phyloP scores from a whole-genome alignment of 2,113 vertebrate species.

The Colistium nudipinnis region DNA sequence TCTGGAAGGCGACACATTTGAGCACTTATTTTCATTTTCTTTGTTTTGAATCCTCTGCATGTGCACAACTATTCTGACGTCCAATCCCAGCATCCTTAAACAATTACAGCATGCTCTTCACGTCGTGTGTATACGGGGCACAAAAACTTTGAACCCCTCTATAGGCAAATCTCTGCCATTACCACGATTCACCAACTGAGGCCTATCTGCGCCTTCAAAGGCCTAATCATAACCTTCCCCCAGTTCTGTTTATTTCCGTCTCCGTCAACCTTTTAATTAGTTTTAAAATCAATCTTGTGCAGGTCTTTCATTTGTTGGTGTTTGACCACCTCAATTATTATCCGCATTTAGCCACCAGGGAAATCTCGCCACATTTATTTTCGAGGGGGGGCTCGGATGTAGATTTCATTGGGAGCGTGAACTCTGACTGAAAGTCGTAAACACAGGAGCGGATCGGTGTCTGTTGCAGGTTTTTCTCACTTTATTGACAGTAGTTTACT shows the following conservation, averaged over 20 bases:
- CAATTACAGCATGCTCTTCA: conserved; percentile 23
- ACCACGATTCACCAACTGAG: conserved; percentile 59
- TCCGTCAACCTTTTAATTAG: conserved; percentile 77
- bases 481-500: no score
- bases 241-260: conserved; percentile 70
- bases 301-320: conserved; percentile 78
- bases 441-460: conserved; percentile 14
- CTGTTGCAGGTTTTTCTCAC: conserved; percentile 6
- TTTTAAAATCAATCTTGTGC: conserved; percentile 71
- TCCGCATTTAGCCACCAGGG: conserved; percentile 72
- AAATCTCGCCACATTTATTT: conserved; percentile 69
- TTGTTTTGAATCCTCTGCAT: neutral
- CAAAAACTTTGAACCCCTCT: conserved; percentile 7
- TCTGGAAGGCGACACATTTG: neutral
- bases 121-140: neutral
- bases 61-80: neutral
- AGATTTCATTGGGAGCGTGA: conserved; percentile 20
- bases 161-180: conserved; percentile 27
- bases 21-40: neutral
- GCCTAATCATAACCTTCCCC: conserved; percentile 75
- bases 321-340: conserved; percentile 76
- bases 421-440: conserved; percentile 4
- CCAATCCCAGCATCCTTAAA: conserved; percentile 19
- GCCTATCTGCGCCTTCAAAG: conserved; percentile 68
- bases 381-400: conserved; percentile 4